A percentile compares a stretch with the other conserved stretches of the same genome.
phyloP scores from a whole-genome alignment of 2,888 invertebrate species.

The Chirona hameri region DNA sequence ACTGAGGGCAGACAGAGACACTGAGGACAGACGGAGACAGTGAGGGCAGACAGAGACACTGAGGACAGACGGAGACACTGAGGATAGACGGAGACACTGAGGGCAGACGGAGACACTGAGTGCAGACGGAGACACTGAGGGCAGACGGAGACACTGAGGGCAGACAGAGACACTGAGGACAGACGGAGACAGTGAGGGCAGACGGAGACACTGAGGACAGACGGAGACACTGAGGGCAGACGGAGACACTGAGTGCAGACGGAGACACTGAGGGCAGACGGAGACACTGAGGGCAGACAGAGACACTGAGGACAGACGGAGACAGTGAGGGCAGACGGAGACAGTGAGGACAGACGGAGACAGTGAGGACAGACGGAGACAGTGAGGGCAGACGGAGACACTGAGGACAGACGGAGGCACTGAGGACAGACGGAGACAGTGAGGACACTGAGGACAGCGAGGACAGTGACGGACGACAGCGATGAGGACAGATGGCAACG shows the following conservation, averaged over 20 bases:
- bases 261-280: constrained; percentile 50
- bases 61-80: constrained; percentile 51
- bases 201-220: constrained; percentile 50
- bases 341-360: constrained; percentile 46
- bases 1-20: constrained; percentile 51
- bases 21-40: constrained; percentile 50
- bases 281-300: constrained; percentile 50
- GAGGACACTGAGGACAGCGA: no score
- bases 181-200: constrained; percentile 46
- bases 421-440: constrained; percentile 46
- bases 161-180: constrained; percentile 50
- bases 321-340: constrained; percentile 46
- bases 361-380: constrained; percentile 46
- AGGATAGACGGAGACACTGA: constrained; percentile 50
- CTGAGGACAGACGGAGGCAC: constrained; percentile 54
- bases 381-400: constrained; percentile 46
- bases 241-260: constrained; percentile 50
- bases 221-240: constrained; percentile 50
- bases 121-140: constrained; percentile 50
- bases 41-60: constrained; percentile 54
- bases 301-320: constrained; percentile 50
- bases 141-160: constrained; percentile 50
- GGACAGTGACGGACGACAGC: background rate
- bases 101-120: constrained; percentile 50
- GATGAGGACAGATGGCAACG: no score